phyloP scores from a whole-genome alignment of 30 jellyfish, hydroid and myxozoan genomes.

The Hydractinia echinata region DNA sequence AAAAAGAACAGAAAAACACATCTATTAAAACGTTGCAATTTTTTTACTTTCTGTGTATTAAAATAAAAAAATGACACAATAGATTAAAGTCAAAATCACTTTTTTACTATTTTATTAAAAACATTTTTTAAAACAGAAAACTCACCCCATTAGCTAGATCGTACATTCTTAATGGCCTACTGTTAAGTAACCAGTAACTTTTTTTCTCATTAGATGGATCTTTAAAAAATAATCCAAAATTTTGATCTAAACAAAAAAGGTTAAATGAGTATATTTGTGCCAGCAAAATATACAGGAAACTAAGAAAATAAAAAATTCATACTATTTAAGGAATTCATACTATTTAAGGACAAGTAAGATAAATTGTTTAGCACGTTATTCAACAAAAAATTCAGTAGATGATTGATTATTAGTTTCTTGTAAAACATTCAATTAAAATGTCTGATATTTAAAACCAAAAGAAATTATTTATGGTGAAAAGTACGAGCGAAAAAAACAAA shows the following conservation, averaged over 20 bases:
- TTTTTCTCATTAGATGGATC: slow-evolving; percentile 54
- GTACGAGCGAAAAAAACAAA: too few relatives aligned
- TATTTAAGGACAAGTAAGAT: too few relatives aligned
- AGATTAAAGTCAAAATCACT: neutral
- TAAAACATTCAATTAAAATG: too few relatives aligned
- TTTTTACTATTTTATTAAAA: neutral
- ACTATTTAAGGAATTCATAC: too few relatives aligned
- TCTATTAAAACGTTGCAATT: too few relatives aligned
- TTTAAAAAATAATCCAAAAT: slow-evolving; percentile 56
- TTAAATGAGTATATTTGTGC: neutral
- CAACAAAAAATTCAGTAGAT: too few relatives aligned
- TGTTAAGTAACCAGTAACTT: slow-evolving; percentile 65
- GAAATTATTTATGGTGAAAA: too few relatives aligned
- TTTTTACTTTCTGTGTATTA: neutral
- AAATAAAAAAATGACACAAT: neutral
- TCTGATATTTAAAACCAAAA: too few relatives aligned
- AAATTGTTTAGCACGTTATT: too few relatives aligned
- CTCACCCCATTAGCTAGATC: slow-evolving; percentile 70
- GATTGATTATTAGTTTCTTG: too few relatives aligned
- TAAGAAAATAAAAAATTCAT: too few relatives aligned
- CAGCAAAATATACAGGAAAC: neutral
- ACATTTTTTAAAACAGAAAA: neutral
- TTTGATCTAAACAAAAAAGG: slow-evolving; percentile 45
- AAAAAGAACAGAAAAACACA: too few relatives aligned
- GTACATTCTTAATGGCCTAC: slow-evolving; percentile 57